Percentiles rank a stretch among this genome's conserved stretches.
Conservation (phyloP, 2,797 vertebrate species). For the Manis javanica region DNA sequence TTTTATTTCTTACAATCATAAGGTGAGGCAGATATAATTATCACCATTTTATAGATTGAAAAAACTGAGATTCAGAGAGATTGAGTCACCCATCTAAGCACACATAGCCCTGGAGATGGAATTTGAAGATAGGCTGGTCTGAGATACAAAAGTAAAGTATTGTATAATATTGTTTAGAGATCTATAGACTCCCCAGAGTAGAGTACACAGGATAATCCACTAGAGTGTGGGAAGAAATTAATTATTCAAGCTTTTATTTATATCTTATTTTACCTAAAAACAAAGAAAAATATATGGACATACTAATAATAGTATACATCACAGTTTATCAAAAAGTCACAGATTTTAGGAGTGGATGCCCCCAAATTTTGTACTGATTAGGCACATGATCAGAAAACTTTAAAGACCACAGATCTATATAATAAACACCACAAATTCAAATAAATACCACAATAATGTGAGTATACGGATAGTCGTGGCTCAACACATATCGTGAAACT, state of each 20-base stretch:
- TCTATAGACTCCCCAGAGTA: neutral
- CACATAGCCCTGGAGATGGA: neutral
- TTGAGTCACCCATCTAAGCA: neutral
- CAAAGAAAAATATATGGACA: neutral
- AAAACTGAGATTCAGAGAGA: neutral
- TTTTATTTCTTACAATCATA: neutral
- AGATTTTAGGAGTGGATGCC: neutral
- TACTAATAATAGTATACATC: neutral
- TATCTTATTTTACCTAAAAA: neutral
- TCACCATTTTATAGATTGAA: neutral
- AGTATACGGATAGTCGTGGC: neutral
- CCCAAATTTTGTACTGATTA: neutral
- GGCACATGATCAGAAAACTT: neutral
- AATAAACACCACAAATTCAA: neutral
- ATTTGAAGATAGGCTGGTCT: neutral
- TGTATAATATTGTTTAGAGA: neutral
- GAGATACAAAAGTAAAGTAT: neutral
- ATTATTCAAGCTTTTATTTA: neutral
- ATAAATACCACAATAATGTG: neutral
- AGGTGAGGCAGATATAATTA: neutral
- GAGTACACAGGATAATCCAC: neutral
- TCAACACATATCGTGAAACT: neutral
- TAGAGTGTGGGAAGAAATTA: neutral
- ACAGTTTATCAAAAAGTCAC: neutral
- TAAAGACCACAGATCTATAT: neutral